Evolutionary conservation across 2,113 vertebrate genomes (phyloP), one percentile per base, ranked within the genome.

Genomic region (Catharus minimus): DNA sequence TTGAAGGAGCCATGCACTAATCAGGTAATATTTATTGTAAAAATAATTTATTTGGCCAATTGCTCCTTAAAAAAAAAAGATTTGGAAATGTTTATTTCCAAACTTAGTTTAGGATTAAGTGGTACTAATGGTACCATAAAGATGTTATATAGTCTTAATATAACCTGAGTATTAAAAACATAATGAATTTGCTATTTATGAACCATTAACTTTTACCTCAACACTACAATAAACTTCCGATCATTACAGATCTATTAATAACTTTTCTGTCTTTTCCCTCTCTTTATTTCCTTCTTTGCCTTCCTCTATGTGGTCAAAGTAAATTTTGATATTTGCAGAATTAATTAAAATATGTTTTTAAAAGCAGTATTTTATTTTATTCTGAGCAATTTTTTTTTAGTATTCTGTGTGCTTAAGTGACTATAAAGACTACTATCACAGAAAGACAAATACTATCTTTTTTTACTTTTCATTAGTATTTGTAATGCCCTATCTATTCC

Each of bases 131-230:
- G 94, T 85, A 94, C 88, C 78, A 96, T 98, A 97, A 98, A 98
- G 96, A 97, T 98, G 94, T 96, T 97, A 97, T 97, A 98, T 94
- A 96, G 95, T 91, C 68, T 95, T 97, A 97, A 97, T 97, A 97
- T 97, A 97, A 97, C 76, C 88, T 44, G 78, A 96, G 93, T 95
- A 97, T 97, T 97, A 98, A 97, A 97, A 97, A 95, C 92, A 96
- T 96, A 98, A 98, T 97, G 96, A 96, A 97, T 97, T 97, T 92
- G 94, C 96, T 97, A 95, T 98, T 97, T 97, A 97, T 95, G 97
- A 97, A 94, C 96, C 97, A 97, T 97, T 97, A 97, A 96, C 92
- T 95, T 97, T 96, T 97, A 90, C 94, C 91, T 97, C 96, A 90
- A 87, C 73, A 94, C 95, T 81, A 87, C 95, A 97, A 97, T 97